Evolutionary conservation across 37 sponge, comb jelly and placozoan genomes (phyloP), one percentile per base, ranked within the genome.

Genomic region (Halichondria panicea): DNA sequence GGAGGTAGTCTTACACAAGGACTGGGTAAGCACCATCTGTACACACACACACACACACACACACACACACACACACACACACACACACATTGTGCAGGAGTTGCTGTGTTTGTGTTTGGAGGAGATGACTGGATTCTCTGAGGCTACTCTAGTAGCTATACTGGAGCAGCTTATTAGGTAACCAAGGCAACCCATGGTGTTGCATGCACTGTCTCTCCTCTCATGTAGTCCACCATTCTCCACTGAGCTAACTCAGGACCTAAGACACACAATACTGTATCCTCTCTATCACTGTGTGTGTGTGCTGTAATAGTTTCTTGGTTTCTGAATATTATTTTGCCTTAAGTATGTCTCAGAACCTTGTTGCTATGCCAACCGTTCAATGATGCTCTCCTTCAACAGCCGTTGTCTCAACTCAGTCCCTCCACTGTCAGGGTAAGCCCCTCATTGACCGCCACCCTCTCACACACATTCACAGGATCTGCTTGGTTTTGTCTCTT

Each of bases 21-120:
- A 64, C 31, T 64, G 7, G 5, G 65, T 35, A 30, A 8, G 13
- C 21, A 8, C 8, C 40, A 39, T 40, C 6, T 37, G 41, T 40
- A 24, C 35, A 66, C 37, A 5, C 69, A 40, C 45, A 40, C 69
- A 68, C 69, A 66, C 67, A 66, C 40, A 34, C 69, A 68, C 69
- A 68, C 69, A 68, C 45, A 37, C 69, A 68, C 69, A 60, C 35
- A 68, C 55, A 48, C 56, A 71, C 56, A 54, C 55, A 71, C 72
- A 19, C 56, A 48, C 72, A 48, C 56, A 39, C 41, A 53, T 33
- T 21, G 1, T 22, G 3, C 4, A 60, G 25, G 34, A 9, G 2
- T 8, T 1, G 9, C 6, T 6, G 22, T 52, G 7, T 4, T 30
- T 9, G 9, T 66, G 68, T 66, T 37, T 37, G 68, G 11, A 37